Evolutionary conservation across 2,113 vertebrate genomes (phyloP).

Genomic region (Ibidorhyncha struthersii): DNA sequence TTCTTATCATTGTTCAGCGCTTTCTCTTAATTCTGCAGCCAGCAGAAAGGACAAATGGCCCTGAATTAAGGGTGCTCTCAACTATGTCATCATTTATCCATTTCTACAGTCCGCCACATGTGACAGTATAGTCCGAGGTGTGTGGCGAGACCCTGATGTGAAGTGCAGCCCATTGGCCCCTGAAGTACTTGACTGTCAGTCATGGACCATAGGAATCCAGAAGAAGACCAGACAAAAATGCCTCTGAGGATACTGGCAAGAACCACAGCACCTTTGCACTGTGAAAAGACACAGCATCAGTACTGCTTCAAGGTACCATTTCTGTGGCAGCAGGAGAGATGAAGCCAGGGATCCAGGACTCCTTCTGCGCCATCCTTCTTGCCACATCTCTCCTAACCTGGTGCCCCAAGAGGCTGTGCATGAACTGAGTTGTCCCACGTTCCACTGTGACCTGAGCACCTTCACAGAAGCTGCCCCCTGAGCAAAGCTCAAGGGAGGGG

Average conservation of each 20-base stretch:
- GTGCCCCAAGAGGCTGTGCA: not conserved
- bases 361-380: not conserved
- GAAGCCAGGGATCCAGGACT: not conserved
- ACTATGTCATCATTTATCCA: accelerated
- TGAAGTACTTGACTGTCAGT: not conserved
- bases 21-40: not conserved
- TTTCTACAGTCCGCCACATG: not conserved
- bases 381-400: not conserved
- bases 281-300: not conserved
- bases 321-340: not conserved
- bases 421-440: not conserved
- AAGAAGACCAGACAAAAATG: not conserved
- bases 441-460: not conserved
- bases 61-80: not conserved
- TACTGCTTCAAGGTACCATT: not conserved
- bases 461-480: not conserved
- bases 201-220: accelerated
- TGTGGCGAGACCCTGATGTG: not conserved
- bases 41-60: not conserved
- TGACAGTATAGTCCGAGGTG: accelerated
- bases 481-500: not conserved
- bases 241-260: not conserved
- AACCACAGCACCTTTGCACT: not conserved
- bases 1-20: not conserved
- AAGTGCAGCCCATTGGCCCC: not conserved